phyloP scores from a whole-genome alignment of 2,888 invertebrate genomes.

The Acheta domesticus region DNA sequence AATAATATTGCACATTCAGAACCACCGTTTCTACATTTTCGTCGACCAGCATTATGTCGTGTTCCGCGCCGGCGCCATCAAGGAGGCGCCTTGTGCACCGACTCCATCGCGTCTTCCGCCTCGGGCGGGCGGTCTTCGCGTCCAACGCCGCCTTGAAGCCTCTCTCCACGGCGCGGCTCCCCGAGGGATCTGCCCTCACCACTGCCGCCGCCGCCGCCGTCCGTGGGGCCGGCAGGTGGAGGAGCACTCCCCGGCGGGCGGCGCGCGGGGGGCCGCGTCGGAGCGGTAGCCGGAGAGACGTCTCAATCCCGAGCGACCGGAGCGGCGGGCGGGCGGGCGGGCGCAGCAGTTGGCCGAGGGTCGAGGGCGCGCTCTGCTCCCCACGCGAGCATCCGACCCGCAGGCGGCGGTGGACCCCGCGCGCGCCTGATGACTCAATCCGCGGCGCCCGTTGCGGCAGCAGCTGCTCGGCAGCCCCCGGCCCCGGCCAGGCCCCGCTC shows the following conservation, averaged over 20 bases:
- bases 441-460: background rate
- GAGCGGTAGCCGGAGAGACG: background rate
- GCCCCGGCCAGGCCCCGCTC: no score
- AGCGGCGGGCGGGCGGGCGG: background rate
- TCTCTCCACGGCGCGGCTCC: background rate
- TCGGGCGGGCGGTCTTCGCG: no score
- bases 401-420: background rate
- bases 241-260: background rate
- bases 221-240: background rate
- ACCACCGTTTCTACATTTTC: no score
- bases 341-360: background rate
- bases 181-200: background rate
- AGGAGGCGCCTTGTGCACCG: no score
- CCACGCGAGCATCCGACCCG: background rate
- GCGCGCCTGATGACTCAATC: conserved; percentile 29
- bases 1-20: no score
- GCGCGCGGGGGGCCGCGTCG: background rate
- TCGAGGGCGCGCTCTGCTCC: background rate
- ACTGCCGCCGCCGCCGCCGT: background rate
- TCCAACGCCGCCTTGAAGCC: background rate
- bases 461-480: no score
- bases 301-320: background rate
- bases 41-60: no score
- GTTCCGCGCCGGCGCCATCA: no score
- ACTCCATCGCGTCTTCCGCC: no score